These are phyloP conservation scores for Zeus faber DNA, from an alignment of 2,113 vertebrate genomes.

Conservation along the genomic window DNA sequence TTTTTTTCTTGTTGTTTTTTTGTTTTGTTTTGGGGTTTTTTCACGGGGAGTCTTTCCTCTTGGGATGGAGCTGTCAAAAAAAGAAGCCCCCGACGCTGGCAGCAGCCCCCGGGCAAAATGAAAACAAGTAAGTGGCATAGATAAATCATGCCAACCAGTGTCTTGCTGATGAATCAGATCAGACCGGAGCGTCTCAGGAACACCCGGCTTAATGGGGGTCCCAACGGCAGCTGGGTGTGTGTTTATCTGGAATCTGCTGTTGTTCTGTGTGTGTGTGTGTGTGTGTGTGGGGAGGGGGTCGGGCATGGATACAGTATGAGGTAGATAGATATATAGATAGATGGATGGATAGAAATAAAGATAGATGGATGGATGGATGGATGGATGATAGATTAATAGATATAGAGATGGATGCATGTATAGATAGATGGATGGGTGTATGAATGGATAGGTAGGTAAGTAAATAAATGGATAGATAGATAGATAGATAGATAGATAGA, in stretches of 20 bases:
- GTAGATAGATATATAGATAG: conserved; percentile 28
- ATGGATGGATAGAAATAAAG: conserved; percentile 28
- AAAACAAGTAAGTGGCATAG: conserved; percentile 81
- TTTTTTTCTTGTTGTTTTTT: conserved; percentile 61
- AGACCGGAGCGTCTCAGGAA: conserved; percentile 65
- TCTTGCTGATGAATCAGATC: conserved; percentile 72
- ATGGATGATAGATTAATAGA: conserved; percentile 5
- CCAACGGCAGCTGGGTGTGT: conserved; percentile 62
- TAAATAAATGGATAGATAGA: conserved; percentile 30
- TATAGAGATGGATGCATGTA: too few species aligned
- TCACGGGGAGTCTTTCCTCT: conserved; percentile 71
- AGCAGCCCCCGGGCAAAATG: conserved; percentile 78
- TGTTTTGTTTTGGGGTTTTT: conserved; percentile 78
- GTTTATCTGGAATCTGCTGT: conserved; percentile 54
- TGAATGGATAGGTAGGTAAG: conserved; percentile 20
- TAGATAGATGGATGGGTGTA: conserved; percentile 21
- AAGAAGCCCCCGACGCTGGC: conserved; percentile 72
- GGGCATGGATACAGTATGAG: neutral
- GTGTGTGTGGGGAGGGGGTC: neutral
- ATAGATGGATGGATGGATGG: conserved; percentile 11
- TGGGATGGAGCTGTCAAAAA: conserved; percentile 79
- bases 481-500: conserved; percentile 20
- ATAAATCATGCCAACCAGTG: conserved; percentile 77
- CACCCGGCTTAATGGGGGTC: conserved; percentile 69
- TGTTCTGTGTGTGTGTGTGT: conserved; percentile 36